phyloP scores from a whole-genome alignment of 1,140 invertebrate species.

The Aleiodes sp. region DNA sequence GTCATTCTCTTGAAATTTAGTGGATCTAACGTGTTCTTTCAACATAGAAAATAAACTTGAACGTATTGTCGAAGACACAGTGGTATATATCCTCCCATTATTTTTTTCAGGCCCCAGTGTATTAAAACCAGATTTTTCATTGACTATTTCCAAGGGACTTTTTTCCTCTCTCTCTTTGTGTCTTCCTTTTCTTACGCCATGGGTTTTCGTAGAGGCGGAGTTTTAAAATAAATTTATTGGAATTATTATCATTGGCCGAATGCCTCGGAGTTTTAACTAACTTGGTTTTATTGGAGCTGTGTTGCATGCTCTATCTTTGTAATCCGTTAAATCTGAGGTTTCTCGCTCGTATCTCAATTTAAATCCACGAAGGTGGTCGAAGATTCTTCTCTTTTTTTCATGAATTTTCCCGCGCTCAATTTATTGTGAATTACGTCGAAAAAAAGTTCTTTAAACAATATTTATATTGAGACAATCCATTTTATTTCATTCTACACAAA shows the following conservation, averaged over 20 bases:
- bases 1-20: slow-evolving; percentile 20
- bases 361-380: background rate
- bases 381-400: background rate
- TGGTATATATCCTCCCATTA: no score
- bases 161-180: no score
- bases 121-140: slow-evolving; percentile 4
- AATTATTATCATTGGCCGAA: slow-evolving; percentile 7
- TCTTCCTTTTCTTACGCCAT: no score
- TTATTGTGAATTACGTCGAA: no score
- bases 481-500: no score
- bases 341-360: slow-evolving; percentile 17
- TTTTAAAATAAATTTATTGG: slow-evolving; percentile 1
- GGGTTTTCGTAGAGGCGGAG: background rate
- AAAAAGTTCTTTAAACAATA: no score
- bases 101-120: background rate
- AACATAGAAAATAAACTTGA: background rate
- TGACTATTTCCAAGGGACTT: background rate
- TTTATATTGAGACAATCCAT: no score
- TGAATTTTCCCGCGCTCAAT: no score
- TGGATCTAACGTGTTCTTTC: slow-evolving; percentile 12
- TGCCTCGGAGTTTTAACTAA: background rate
- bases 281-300: background rate
- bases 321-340: slow-evolving; percentile 11
- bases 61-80: background rate
- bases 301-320: slow-evolving; percentile 1